Base-by-base conservation (phyloP, 2,888 invertebrate species). In the Euzophera pinguis region DNA sequence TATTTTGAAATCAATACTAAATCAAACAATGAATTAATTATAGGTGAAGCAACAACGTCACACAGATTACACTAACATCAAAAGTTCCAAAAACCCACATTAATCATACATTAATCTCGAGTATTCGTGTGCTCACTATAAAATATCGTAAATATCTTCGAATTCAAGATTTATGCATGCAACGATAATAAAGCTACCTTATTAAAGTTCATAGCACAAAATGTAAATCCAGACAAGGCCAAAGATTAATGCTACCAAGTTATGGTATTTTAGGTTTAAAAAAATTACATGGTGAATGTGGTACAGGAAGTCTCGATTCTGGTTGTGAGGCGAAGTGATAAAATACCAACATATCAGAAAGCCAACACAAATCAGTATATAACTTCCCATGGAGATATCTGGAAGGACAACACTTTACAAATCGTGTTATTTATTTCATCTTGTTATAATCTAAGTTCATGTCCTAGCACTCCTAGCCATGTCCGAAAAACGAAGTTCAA, bases 1-100 rank as follows among this genome's bases (percentile, higher is more conserved):
- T 22, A 22, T 22, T 22, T 22, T 22, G 81, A 87, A 85, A 82
- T 84, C 73, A 78, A 84, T 74, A 83, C 81, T 75, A 74, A 85
- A 80, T 78, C 69, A 68, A 69, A 68, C 70, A 62, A 63, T 68
- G 63, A 67, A 62, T 67, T 70, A 65, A 72, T 73, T 68, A 67
- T 50, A 59, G 56, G 59, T 60, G 55, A 59, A 59, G 61, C 61
- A 62, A 64, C 58, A n/a, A 59, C 60, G 49, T 41, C 39, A 38
- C 17, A 29, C 39, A 13, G 29, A 39, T 41, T 9, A 32, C 32
- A 9, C 10, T 32, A 32, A 10, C 8, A 10, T 22, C 22, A 22
- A 22, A 22, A 22, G 22, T 2, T 22, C 5, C 22, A 3, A 22
- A 22, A 22, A 22, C 22, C 5, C 22, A 2, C 22, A 22, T 22